Base-by-base conservation (phyloP, 2,888 invertebrate species). In the Andricus curvator region DNA sequence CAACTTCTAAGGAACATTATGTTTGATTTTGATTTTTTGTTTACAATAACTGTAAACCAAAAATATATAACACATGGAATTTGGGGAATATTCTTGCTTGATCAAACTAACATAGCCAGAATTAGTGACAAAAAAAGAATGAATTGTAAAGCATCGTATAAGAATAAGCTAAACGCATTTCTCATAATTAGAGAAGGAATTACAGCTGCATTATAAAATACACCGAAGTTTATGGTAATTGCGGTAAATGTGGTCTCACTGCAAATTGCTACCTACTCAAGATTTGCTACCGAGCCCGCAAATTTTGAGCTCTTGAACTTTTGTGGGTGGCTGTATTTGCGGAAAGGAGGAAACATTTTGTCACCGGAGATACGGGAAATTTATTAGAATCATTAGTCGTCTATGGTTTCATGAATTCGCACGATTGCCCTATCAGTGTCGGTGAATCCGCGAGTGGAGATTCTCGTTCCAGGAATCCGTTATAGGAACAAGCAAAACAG, bases 401-500 rank as follows among this genome's bases (percentile, higher is more conserved):
- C 51, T 70, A 51, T 70, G 48, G 51, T 70, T 70, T 51, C 51
- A 51, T 70, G 70, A 70, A 70, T 70, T 70, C 29, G 29, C 48
- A 25, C 51, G 51, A 68, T 51, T 29, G 51, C 48, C 51, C 51
- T 70, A 70, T 70, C 70, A 70, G 29, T 70, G 51, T 70, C 70
- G 48, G 9, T 51, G 51, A 51, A 70, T 70, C 20, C 70, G 70
- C 70, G 70, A 70, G 70, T 51, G 51, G 20, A 70, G 70, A 51
- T 70, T 70, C 70, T 70, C 29, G 51, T 70, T 51, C 70, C 29
- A 70, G 20, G 70, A 51, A 70, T 70, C 51, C 51, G 70, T 44
- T 44, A 44, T 44, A 51, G 25, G 70, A 48, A 51, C 20, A 6
- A 22, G 29, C 25, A 44, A 48, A 70, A 48, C 65, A 65, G 83